phyloP scores from a whole-genome alignment of 2,888 invertebrate genomes.

The Drosophila merina region DNA sequence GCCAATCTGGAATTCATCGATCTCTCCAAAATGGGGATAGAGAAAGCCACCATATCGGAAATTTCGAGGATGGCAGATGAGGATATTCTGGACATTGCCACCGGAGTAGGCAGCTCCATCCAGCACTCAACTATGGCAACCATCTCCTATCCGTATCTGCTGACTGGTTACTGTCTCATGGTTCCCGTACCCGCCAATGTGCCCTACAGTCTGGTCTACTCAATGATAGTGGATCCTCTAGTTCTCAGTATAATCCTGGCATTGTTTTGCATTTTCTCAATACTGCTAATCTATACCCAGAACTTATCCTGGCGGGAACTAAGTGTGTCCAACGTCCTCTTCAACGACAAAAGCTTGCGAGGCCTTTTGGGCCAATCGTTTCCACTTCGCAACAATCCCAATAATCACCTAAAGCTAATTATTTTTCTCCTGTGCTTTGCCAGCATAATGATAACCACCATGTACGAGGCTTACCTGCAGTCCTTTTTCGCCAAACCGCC shows the following conservation, averaged over 20 bases:
- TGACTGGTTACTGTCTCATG: conserved; percentile 56
- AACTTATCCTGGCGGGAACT: conserved; percentile 46
- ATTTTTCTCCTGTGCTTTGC: conserved; percentile 56
- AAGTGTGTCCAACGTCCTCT: conserved; percentile 41
- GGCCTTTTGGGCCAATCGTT: conserved; percentile 66
- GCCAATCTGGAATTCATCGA: conserved; percentile 41
- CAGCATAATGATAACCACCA: conserved; percentile 64
- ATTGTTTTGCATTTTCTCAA: conserved; percentile 48
- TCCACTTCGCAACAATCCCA: conserved; percentile 37
- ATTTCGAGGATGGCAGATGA: neutral
- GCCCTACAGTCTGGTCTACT: conserved; percentile 46
- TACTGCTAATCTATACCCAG: conserved; percentile 51
- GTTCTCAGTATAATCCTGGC: conserved; percentile 33
- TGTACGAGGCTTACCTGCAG: conserved; percentile 62
- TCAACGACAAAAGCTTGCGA: conserved; percentile 65
- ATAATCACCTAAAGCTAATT: conserved; percentile 45
- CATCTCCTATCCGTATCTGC: conserved; percentile 50
- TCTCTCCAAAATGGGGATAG: neutral
- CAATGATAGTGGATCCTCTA: conserved; percentile 41
- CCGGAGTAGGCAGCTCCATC: conserved; percentile 1
- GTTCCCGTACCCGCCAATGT: conserved; percentile 50
- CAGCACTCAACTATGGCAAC: conserved; percentile 2
- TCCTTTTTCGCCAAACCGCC: conserved; percentile 50
- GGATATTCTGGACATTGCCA: conserved; percentile 47
- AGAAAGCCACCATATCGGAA: neutral